Percentiles rank a stretch among this genome's conserved stretches.
These are phyloP conservation scores for Rhinogobius similis DNA, from an alignment of 2,113 vertebrate genomes.

Conservation along the genomic window DNA sequence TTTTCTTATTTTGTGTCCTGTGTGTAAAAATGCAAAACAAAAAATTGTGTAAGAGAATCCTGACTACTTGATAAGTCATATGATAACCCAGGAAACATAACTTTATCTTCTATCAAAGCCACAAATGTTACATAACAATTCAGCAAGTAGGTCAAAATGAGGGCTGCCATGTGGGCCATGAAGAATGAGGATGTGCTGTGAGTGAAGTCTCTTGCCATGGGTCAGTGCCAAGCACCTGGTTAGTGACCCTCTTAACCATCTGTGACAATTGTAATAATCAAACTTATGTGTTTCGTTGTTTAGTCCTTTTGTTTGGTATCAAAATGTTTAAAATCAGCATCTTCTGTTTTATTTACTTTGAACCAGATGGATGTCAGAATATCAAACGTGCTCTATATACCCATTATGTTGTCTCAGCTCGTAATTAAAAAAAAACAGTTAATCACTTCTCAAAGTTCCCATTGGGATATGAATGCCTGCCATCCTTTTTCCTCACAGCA, in stretches of 20 bases:
- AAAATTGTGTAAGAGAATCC: slow-evolving; percentile 7
- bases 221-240: neutral
- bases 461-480: slow-evolving; percentile 46
- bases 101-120: slow-evolving; percentile 46
- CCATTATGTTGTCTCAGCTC: slow-evolving; percentile 55
- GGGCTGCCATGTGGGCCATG: slow-evolving; percentile 13
- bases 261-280: neutral
- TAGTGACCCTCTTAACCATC: neutral
- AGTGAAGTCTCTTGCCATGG: neutral
- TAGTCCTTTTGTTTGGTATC: too few species aligned
- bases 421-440: slow-evolving; percentile 61
- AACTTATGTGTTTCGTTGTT: neutral
- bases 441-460: too few species aligned
- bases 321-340: neutral
- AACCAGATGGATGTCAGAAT: slow-evolving; percentile 6
- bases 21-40: slow-evolving; percentile 24
- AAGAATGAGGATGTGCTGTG: neutral
- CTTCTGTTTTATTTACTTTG: neutral
- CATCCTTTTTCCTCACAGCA: slow-evolving; percentile 21
- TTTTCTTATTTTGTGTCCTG: neutral
- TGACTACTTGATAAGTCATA: slow-evolving; percentile 17
- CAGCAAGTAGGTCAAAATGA: slow-evolving; percentile 34
- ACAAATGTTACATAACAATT: slow-evolving; percentile 42
- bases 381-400: slow-evolving; percentile 35
- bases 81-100: slow-evolving; percentile 35